These are phyloP conservation scores for Sebastes goodei DNA, from an alignment of 2,797 vertebrate species.

Conservation along the genomic window DNA sequence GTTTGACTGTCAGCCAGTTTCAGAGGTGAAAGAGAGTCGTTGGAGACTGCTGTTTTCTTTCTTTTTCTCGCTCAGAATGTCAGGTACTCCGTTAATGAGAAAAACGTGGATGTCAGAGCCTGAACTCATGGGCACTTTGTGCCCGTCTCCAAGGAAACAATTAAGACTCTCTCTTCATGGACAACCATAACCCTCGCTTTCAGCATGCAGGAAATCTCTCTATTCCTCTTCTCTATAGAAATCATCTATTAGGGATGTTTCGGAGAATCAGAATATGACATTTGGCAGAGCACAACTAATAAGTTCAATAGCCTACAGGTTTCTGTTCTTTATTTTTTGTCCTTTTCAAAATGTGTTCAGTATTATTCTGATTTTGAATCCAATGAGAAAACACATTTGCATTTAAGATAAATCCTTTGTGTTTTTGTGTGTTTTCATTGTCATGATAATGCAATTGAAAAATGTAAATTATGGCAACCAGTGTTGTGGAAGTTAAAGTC, in stretches of 20 bases:
- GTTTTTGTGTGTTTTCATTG: not conserved
- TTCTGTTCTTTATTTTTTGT: not conserved
- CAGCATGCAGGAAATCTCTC: conserved; percentile 5
- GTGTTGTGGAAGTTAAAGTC: not conserved
- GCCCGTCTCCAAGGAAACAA: conserved; percentile 73
- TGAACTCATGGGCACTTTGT: conserved; percentile 50
- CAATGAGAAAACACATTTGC: not conserved
- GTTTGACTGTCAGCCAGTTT: not conserved
- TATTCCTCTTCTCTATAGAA: not conserved
- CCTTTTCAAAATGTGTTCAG: not conserved
- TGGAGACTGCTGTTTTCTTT: conserved; percentile 18
- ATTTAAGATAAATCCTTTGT: not conserved
- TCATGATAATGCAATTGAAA: not conserved
- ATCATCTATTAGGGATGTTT: conserved; percentile 13
- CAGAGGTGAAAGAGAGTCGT: conserved; percentile 18
- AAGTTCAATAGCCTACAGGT: not conserved
- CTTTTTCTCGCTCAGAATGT: conserved; percentile 26
- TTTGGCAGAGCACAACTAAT: not conserved
- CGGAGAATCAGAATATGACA: not conserved
- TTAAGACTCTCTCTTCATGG: conserved; percentile 58
- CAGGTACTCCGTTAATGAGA: conserved; percentile 57
- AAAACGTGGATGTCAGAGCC: conserved; percentile 41
- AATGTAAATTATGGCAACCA: not conserved
- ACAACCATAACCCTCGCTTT: conserved; percentile 13
- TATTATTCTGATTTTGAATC: not conserved